Conservation (phyloP, 2,797 vertebrate genomes). For the Pseudomugil tenellus region DNA sequence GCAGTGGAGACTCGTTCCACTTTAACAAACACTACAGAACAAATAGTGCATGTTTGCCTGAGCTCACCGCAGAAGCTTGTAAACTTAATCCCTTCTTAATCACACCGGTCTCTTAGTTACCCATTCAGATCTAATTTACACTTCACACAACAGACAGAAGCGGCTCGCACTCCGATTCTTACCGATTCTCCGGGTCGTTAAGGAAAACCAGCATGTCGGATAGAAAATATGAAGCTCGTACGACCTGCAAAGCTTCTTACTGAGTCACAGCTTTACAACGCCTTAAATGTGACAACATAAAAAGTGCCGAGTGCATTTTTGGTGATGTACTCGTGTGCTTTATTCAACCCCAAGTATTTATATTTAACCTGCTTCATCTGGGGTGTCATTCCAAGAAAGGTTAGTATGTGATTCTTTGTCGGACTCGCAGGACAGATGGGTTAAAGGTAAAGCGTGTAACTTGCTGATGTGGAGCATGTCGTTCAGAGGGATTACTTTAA, state of each 20-base stretch:
- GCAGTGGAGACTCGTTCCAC: neutral
- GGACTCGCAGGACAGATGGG: neutral
- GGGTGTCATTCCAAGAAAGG: neutral
- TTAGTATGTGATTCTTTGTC: neutral
- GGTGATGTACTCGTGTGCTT: neutral
- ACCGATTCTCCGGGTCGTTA: constrained; percentile 29
- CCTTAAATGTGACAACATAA: neutral
- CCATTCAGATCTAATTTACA: constrained; percentile 50
- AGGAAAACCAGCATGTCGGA: constrained; percentile 1
- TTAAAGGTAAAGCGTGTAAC: constrained; percentile 12
- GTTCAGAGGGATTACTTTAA: constrained; percentile 12
- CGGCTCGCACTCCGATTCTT: constrained; percentile 25
- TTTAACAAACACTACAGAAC: neutral
- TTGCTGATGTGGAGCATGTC: neutral
- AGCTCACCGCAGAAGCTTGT: constrained; percentile 2
- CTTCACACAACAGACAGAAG: constrained; percentile 24
- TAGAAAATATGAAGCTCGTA: constrained; percentile 21
- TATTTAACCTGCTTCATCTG: neutral
- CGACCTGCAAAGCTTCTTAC: neutral
- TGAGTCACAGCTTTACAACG: constrained; percentile 16
- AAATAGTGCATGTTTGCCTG: neutral
- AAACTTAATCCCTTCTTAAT: constrained; percentile 50
- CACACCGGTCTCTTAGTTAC: constrained; percentile 34
- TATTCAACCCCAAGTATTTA: neutral
- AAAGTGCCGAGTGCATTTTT: neutral